These are phyloP conservation scores for Mamestra configurata DNA, from an alignment of 1,140 invertebrate genomes.

Conservation along the genomic window DNA sequence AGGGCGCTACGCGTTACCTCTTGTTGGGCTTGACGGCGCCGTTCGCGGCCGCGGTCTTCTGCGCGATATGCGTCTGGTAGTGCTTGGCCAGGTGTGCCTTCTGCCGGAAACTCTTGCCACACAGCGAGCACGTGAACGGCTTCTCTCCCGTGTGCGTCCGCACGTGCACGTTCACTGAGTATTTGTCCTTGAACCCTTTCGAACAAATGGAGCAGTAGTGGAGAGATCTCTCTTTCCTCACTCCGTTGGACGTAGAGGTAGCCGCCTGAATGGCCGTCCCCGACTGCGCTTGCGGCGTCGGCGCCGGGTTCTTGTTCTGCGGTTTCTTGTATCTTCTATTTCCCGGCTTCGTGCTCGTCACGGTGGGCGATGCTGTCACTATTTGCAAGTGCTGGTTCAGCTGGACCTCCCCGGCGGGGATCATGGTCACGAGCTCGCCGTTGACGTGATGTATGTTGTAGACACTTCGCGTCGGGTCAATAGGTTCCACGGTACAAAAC, in stretches of 20 bases:
- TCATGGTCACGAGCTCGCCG: slow-evolving; percentile 86
- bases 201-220: slow-evolving; percentile 97
- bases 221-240: slow-evolving; percentile 94
- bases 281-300: slow-evolving; percentile 73
- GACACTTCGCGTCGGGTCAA: slow-evolving; percentile 85
- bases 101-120: slow-evolving; percentile 97
- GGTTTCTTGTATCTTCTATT: slow-evolving; percentile 88
- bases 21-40: slow-evolving; percentile 84
- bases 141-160: slow-evolving; percentile 97
- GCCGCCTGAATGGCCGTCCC: slow-evolving; percentile 82
- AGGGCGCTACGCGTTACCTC: slow-evolving; percentile 80
- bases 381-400: slow-evolving; percentile 86
- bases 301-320: slow-evolving; percentile 80
- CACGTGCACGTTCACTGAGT: slow-evolving; percentile 97
- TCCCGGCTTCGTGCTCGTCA: slow-evolving; percentile 87
- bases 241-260: slow-evolving; percentile 89
- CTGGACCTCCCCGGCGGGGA: slow-evolving; percentile 83
- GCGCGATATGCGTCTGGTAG: slow-evolving; percentile 97
- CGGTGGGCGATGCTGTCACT: slow-evolving; percentile 83
- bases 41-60: slow-evolving; percentile 89
- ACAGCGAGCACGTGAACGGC: slow-evolving; percentile 95
- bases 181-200: slow-evolving; percentile 97
- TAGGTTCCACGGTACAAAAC: slow-evolving; percentile 90
- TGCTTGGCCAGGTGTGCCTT: slow-evolving; percentile 99
- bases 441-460: slow-evolving; percentile 87